Evolutionary conservation across 2,113 vertebrate genomes (phyloP), one percentile per base, ranked within the genome.

Genomic region (Tetrao urogallus): DNA sequence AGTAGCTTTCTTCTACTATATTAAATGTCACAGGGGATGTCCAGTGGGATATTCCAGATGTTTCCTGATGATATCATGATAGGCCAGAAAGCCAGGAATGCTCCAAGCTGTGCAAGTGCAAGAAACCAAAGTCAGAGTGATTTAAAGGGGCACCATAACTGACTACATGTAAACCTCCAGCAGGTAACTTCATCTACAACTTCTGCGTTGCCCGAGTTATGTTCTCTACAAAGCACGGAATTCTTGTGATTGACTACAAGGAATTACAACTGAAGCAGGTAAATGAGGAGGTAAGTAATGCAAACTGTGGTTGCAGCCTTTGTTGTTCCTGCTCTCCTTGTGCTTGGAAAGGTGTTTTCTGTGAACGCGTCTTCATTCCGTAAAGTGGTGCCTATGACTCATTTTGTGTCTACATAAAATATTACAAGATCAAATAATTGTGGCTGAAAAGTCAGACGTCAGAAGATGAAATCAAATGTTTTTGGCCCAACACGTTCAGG

Each of bases 371-470:
- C 76, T 76, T 43, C 42, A 3, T 67, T 47, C 6, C 1, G 5
- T 18, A 20, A 67, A 89, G 42, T 52, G 32, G 30, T 7, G 42
- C 79, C 8, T 13, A 3, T 61, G 27, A 54, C 64, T 91, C 64
- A 10, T 36, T 47, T 75, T 52, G 54, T 30, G 60, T 78, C 76
- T 86, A 34, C 72, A 40, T 61, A 57, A 65, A 92, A 64, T 78
- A 57, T 8, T 82, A 3, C 22, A 24, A 90, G 80, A 92, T 88
- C 76, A 90, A 88, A 86, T 83, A 75, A 75, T 21, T 78, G 90
- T 84, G 80, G 65, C 80, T 79, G 88, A 78, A 84, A 92, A 72
- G 75, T 36, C 83, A 92, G 80, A 61, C 83, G 90, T 92, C 73
- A 40, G 34, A 81, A 86, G 88, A 90, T 32, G 58, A 75, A 95